Conservation (phyloP, 2,888 invertebrate genomes). For the Hesperia comma region DNA sequence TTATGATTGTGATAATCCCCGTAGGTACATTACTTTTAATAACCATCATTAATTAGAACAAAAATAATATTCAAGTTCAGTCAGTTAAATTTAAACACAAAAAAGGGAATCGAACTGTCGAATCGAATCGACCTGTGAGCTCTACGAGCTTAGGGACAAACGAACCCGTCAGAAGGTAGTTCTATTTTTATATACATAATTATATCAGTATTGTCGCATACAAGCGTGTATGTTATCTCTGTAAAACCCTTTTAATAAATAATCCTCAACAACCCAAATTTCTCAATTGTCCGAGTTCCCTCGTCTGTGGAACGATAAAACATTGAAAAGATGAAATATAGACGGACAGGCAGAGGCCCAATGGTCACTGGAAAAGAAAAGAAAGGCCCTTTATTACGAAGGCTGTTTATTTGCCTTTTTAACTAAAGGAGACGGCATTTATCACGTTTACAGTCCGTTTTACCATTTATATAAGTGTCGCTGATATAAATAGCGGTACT, state of each 20-base stretch:
- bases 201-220: background rate
- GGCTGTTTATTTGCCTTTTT: conserved; percentile 50
- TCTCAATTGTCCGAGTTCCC: conserved; percentile 63
- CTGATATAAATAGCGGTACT: conserved; percentile 30
- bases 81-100: no score
- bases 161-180: no score
- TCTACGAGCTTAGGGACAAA: no score
- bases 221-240: conserved; percentile 9
- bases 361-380: conserved; percentile 58
- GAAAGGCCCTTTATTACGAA: conserved; percentile 47
- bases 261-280: conserved; percentile 33
- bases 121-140: no score
- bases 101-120: no score
- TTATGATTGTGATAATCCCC: no score
- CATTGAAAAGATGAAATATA: conserved; percentile 75
- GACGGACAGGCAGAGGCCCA: conserved; percentile 55
- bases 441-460: conserved; percentile 35
- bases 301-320: conserved; percentile 69
- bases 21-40: no score
- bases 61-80: no score
- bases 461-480: conserved; percentile 34
- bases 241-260: conserved; percentile 27
- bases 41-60: no score
- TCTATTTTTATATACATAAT: no score
- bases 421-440: conserved; percentile 44